phyloP scores from a whole-genome alignment of 92 coral and sea anemone genomes.

The Pocillopora grandis region DNA sequence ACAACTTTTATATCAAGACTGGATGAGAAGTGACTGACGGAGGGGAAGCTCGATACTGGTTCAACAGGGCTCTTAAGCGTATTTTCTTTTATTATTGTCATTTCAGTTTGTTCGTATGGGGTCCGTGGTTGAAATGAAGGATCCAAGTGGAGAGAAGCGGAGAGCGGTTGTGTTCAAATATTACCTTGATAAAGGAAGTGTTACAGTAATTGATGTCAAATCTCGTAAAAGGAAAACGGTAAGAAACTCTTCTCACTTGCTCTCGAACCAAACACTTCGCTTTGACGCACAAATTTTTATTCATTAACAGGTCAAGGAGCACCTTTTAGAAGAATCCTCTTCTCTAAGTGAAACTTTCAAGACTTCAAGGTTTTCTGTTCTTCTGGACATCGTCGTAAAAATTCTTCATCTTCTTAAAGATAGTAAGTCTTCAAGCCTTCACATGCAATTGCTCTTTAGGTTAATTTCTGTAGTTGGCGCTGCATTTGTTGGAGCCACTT shows the following conservation, averaged over 20 bases:
- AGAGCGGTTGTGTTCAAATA: conserved; percentile 83
- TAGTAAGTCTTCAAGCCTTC: conserved; percentile 24
- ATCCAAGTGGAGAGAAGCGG: conserved; percentile 76
- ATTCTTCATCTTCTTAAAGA: conserved; percentile 69
- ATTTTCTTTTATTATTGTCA: neutral
- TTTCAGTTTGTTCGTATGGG: conserved; percentile 92
- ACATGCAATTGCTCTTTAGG: neutral
- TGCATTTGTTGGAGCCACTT: neutral
- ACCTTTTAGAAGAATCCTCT: conserved; percentile 64
- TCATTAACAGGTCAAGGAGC: conserved; percentile 70
- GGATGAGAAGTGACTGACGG: neutral
- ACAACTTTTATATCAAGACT: neutral
- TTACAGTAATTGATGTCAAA: conserved; percentile 82
- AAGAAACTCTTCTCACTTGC: neutral
- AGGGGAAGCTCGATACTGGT: neutral
- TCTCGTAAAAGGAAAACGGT: conserved; percentile 90
- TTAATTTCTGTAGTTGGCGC: neutral
- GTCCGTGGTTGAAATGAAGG: conserved; percentile 84
- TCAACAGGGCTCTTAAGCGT: neutral
- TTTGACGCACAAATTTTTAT: neutral
- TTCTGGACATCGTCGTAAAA: conserved; percentile 70
- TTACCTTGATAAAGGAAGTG: conserved; percentile 82
- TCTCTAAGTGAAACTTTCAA: conserved; percentile 69
- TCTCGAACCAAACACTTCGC: neutral
- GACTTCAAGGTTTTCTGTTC: conserved; percentile 64